Percentiles rank a stretch among this genome's conserved stretches.
Conservation (phyloP, 2,113 vertebrate genomes). For the Bambusicola thoracicus region DNA sequence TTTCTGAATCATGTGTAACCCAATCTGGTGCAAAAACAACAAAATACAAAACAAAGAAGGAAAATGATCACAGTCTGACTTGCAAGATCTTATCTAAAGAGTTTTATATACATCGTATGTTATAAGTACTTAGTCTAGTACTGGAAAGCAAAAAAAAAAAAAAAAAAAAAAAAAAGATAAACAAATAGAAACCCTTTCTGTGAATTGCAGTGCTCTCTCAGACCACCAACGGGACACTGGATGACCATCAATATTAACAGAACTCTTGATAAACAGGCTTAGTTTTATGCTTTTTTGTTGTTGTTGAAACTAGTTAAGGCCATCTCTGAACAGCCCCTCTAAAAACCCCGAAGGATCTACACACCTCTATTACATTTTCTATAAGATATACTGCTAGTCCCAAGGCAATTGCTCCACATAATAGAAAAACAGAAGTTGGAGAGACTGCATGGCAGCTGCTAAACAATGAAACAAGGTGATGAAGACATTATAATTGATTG, state of each 20-base stretch:
- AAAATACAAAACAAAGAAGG: background rate
- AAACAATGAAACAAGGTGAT: background rate
- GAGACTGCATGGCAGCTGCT: conserved; percentile 24
- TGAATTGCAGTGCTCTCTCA: background rate
- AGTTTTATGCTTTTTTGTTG: background rate
- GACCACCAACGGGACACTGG: background rate
- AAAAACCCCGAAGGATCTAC: background rate
- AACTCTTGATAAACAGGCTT: background rate
- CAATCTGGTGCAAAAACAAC: background rate
- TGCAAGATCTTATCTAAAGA: background rate
- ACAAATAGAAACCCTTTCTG: background rate
- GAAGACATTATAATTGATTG: conserved; percentile 18
- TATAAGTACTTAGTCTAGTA: background rate
- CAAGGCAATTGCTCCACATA: background rate
- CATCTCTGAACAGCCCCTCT: background rate
- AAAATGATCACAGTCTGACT: background rate
- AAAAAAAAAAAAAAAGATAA: background rate
- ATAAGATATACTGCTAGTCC: background rate
- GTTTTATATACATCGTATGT: background rate
- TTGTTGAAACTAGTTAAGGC: background rate
- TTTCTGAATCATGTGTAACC: background rate
- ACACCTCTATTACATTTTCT: background rate
- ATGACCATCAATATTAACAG: background rate
- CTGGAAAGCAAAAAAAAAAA: background rate
- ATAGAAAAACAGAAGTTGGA: background rate